These are phyloP conservation scores for Philaenus spumarius DNA, from an alignment of 1,140 invertebrate species.

Conservation along the genomic window DNA sequence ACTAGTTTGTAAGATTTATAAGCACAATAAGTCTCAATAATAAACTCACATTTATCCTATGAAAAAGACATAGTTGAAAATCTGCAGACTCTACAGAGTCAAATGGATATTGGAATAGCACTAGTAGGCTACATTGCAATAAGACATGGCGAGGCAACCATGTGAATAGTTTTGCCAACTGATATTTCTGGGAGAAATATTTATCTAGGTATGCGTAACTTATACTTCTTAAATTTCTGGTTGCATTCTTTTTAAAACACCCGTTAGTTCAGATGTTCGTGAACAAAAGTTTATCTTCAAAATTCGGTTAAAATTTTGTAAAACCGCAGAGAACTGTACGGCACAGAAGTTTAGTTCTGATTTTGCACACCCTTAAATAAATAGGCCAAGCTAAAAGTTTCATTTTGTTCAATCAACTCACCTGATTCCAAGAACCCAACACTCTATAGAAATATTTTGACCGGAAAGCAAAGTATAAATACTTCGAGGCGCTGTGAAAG, in stretches of 20 bases:
- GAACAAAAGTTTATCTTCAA: neutral
- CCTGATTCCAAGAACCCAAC: conserved; percentile 39
- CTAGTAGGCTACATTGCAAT: no score
- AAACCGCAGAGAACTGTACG: neutral
- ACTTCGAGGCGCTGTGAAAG: conserved; percentile 65
- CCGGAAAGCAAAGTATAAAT: conserved; percentile 60
- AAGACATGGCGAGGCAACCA: no score
- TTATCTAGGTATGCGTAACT: no score
- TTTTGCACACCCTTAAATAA: neutral
- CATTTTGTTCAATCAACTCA: conserved; percentile 32
- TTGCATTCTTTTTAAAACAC: neutral
- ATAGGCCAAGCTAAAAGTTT: neutral
- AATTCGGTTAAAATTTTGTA: neutral
- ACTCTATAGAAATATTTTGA: conserved; percentile 63
- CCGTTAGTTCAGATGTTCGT: neutral
- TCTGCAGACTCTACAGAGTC: no score
- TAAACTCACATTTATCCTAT: no score
- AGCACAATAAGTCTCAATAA: no score
- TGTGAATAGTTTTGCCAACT: no score
- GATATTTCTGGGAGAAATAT: no score
- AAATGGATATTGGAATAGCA: no score
- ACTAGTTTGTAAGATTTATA: no score
- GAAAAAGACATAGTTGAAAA: no score
- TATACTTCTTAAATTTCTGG: no score
- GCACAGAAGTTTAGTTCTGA: neutral